These are phyloP conservation scores for Boloria euphrosyne DNA, from an alignment of 2,888 invertebrate genomes.

Conservation along the genomic window DNA sequence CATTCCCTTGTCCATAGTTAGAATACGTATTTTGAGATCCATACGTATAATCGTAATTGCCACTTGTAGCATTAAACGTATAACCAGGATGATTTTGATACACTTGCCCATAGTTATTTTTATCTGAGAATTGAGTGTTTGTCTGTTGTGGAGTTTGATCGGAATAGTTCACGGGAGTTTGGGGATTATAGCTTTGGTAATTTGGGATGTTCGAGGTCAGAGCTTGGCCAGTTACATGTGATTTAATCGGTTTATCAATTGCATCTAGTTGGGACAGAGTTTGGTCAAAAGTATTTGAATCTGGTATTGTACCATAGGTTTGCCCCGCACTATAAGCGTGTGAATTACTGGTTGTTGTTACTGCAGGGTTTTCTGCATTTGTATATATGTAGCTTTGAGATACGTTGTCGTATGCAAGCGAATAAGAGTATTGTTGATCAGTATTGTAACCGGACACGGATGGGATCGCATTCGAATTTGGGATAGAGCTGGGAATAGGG, in stretches of 20 bases:
- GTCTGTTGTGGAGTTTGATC: conserved; percentile 52
- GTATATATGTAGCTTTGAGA: conserved; percentile 63
- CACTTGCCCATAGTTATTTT: conserved; percentile 55
- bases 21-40: conserved; percentile 80
- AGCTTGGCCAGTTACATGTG: conserved; percentile 72
- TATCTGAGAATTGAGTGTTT: conserved; percentile 45
- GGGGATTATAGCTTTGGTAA: conserved; percentile 44
- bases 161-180: conserved; percentile 42
- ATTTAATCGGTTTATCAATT: conserved; percentile 71
- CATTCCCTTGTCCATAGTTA: conserved; percentile 51
- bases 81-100: conserved; percentile 84
- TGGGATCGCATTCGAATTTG: conserved; percentile 18
- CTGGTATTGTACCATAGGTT: conserved; percentile 44
- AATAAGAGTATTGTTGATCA: conserved; percentile 54
- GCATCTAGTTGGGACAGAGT: conserved; percentile 60
- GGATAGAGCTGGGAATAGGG: conserved; percentile 1
- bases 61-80: conserved; percentile 79
- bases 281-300: conserved; percentile 41
- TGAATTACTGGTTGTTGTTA: conserved; percentile 50
- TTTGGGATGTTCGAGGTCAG: conserved; percentile 47
- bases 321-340: conserved; percentile 46
- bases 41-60: conserved; percentile 83
- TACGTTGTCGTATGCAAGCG: conserved; percentile 50
- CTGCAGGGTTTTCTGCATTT: conserved; percentile 51
- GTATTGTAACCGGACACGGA: conserved; percentile 42